A percentile compares a stretch with the other conserved stretches of the same genome.
Conservation (phyloP, 37 sponge, comb jelly and placozoan genomes). For the Aplysina aerophoba region DNA sequence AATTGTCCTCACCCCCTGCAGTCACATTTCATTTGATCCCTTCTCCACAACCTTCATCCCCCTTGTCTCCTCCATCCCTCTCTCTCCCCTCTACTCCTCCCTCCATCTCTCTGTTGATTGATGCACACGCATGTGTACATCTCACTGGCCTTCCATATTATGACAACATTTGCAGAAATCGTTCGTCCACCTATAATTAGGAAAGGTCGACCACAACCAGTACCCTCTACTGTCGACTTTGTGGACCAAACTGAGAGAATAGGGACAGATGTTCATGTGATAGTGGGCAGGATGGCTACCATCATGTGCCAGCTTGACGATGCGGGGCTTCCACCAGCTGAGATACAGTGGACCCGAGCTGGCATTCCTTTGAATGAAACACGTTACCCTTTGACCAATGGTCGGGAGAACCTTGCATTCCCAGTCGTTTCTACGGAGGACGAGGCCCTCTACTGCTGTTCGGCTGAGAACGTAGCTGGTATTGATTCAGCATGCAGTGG, state of each 20-base stretch:
- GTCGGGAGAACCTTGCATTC: background rate
- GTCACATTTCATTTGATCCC: background rate
- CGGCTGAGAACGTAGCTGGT: slow-evolving; percentile 24
- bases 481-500: slow-evolving; percentile 4
- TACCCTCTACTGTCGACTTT: background rate
- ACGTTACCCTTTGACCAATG: too few species aligned
- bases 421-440: too few species aligned
- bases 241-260: background rate
- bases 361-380: background rate
- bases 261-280: background rate
- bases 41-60: background rate
- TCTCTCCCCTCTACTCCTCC: background rate
- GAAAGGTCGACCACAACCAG: background rate
- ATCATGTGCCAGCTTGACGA: background rate
- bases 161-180: background rate
- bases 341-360: slow-evolving; percentile 1
- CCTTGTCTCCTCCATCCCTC: background rate
- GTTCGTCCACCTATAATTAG: background rate
- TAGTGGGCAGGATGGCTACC: slow-evolving; percentile 5
- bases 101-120: too few species aligned
- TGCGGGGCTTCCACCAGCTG: background rate
- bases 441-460: slow-evolving; percentile 23
- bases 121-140: too few species aligned
- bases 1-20: too few species aligned
- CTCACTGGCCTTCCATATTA: background rate